Base-by-base conservation (phyloP, 2,888 invertebrate genomes). In the Monoplex corrugatus region DNA sequence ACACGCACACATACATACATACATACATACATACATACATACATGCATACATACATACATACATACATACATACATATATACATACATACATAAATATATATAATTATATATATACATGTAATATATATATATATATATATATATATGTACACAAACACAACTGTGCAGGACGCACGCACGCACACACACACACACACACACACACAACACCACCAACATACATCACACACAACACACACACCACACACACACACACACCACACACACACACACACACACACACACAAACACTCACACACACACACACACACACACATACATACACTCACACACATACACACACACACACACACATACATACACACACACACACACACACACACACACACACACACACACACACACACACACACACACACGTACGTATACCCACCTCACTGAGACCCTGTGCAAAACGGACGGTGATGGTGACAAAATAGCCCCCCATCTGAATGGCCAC, bases 391-490 rank as follows among this genome's bases (percentile, higher is more conserved):
- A 72, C 72, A 72, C 72, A 72, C 72, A 72, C 72, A 72, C 72
- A n/a, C n/a, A n/a, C n/a, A n/a, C n/a, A n/a, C 87, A 75, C 68
- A 68, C 68, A 68, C 68, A 68, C 68, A n/a, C n/a, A n/a, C n/a
- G n/a, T n/a, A n/a, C n/a, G n/a, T n/a, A n/a, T n/a, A n/a, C n/a
- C n/a, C 89, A 95, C 95, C 94, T 95, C 96, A 8, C 93, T 91
- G 10, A 95, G 89, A 3, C 96, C 96, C 90, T 96, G 96, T 8
- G 94, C 72, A 35, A 93, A 90, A 40, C 96, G 92, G 6, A 95
- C 87, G 23, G 90, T 38, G 86, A 95, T 94, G 16, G 94, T 94
- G 32, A 92, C 57, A 2, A 50, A 87, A 90, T 94, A 95, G 0
- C 93, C 91, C 0, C 92, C 89, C 32, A 91, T 87, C 35, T 93